Conservation (phyloP, 2,113 vertebrate genomes). For the Coryphaenoides rupestris region DNA sequence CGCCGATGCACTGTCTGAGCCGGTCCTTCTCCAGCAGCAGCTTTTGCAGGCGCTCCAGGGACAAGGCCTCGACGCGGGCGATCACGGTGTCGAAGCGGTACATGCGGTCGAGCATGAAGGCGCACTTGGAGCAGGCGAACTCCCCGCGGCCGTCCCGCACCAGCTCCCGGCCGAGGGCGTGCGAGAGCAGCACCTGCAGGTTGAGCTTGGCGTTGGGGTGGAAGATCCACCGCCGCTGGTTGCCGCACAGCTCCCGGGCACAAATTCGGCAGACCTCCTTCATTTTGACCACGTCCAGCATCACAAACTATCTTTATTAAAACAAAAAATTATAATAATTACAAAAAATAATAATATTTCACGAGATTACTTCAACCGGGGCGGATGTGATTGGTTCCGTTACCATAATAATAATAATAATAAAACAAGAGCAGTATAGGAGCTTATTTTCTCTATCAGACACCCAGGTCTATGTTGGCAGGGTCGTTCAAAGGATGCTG, state of each 20-base stretch:
- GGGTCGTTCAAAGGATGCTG: no score
- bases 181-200: conserved; percentile 89
- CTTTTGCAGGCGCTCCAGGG: conserved; percentile 86
- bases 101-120: conserved; percentile 94
- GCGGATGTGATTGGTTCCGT: no score
- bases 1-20: conserved; percentile 84
- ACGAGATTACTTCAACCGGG: no score
- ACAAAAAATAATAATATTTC: no score
- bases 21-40: conserved; percentile 90
- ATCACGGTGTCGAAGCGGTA: conserved; percentile 93
- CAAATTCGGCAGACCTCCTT: conserved; percentile 88
- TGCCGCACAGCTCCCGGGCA: conserved; percentile 85
- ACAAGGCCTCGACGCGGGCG: conserved; percentile 88
- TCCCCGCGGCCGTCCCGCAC: conserved; percentile 84
- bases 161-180: conserved; percentile 82
- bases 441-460: no score
- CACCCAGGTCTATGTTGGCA: no score
- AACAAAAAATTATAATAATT: not conserved
- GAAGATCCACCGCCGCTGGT: conserved; percentile 95
- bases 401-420: no score
- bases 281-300: conserved; percentile 69
- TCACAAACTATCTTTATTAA: conserved; percentile 8
- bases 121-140: conserved; percentile 92
- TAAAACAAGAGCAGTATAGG: no score
- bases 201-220: conserved; percentile 84